A percentile compares a stretch with the other conserved stretches of the same genome.
phyloP scores from a whole-genome alignment of 2,113 vertebrate species.

The Madoqua kirkii region DNA sequence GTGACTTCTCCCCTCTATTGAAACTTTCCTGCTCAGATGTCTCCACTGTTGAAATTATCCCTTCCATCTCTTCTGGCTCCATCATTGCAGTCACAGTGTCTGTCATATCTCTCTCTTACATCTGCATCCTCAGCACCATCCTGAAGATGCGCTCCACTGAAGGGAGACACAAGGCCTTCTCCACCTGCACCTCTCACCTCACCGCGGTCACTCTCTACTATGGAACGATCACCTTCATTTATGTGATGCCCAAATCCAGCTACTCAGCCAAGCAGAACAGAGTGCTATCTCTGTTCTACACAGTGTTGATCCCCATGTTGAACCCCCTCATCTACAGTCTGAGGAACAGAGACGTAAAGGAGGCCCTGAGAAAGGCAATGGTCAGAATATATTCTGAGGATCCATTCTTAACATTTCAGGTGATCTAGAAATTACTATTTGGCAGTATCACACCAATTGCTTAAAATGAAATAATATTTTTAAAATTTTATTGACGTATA shows the following conservation, averaged over 20 bases:
- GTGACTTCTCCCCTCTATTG: background rate
- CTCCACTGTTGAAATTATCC: constrained; percentile 38
- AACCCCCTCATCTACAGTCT: constrained; percentile 40
- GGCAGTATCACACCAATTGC: background rate
- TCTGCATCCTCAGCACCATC: too few species aligned
- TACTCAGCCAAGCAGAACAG: constrained; percentile 45
- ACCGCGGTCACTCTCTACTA: background rate
- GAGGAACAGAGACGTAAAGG: constrained; percentile 49
- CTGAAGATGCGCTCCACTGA: too few species aligned
- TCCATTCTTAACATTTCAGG: background rate
- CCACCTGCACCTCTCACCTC: constrained; percentile 28
- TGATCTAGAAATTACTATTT: background rate
- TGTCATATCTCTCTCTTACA: too few species aligned
- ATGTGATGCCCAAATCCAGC: constrained; percentile 40
- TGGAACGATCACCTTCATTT: background rate
- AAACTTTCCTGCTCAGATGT: constrained; percentile 50
- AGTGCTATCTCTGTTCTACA: constrained; percentile 41
- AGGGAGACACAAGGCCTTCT: constrained; percentile 14
- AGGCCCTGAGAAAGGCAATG: background rate
- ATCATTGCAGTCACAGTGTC: constrained; percentile 11
- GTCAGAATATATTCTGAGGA: background rate
- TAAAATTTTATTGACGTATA: background rate
- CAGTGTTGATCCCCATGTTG: constrained; percentile 47
- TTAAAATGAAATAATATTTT: background rate
- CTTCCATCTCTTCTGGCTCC: constrained; percentile 51